These are phyloP conservation scores for Xestia sexstrigata DNA, from an alignment of 2,888 invertebrate genomes.

Conservation along the genomic window DNA sequence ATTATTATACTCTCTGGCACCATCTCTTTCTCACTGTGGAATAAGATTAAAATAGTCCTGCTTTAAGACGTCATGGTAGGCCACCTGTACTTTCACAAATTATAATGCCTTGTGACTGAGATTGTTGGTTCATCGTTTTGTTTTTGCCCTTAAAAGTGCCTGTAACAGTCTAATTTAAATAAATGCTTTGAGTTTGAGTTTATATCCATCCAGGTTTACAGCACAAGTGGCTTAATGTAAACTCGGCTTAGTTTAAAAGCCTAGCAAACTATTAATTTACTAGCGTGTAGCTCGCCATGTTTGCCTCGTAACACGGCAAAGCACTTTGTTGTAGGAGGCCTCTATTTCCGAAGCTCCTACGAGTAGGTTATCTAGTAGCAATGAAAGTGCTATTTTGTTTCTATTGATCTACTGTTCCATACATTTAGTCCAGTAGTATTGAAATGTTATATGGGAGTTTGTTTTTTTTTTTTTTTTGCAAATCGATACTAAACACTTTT, in stretches of 20 bases:
- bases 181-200: background rate
- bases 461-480: no score
- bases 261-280: slow-evolving; percentile 28
- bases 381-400: slow-evolving; percentile 22
- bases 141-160: no score
- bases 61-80: no score
- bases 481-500: no score
- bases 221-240: background rate
- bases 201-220: background rate
- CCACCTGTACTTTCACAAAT: no score
- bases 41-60: no score
- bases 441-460: background rate
- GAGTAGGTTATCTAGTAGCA: background rate
- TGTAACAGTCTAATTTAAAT: no score
- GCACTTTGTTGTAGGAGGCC: slow-evolving; percentile 35
- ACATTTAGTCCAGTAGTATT: background rate
- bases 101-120: no score
- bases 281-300: slow-evolving; percentile 3
- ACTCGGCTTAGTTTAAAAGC: slow-evolving; percentile 21
- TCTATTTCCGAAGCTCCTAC: background rate
- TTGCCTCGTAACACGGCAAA: slow-evolving; percentile 20
- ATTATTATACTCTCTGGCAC: no score
- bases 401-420: background rate
- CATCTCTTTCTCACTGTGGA: no score
- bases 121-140: no score